Evolutionary conservation across 2,888 invertebrate genomes (phyloP).

Genomic region (Eupithecia tripunctaria): DNA sequence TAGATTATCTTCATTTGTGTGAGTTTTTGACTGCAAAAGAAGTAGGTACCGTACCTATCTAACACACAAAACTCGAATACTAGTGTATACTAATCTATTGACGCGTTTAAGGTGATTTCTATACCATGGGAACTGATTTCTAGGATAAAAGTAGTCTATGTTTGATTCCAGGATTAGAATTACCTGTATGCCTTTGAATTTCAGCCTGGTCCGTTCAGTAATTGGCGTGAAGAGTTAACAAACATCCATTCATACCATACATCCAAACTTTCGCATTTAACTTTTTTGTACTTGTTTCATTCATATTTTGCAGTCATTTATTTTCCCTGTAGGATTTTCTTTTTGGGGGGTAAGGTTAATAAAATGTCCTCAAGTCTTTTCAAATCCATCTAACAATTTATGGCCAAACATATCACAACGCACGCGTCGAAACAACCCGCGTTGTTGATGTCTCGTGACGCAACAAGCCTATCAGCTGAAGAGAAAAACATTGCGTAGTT

Average conservation of each 20-base stretch:
- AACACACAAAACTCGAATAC: neutral
- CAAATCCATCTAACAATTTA: neutral
- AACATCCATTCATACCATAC: too few relatives aligned
- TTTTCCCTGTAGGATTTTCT: neutral
- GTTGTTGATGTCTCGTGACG: slow-evolving; percentile 28
- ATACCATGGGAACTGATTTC: too few relatives aligned
- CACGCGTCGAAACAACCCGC: slow-evolving; percentile 24
- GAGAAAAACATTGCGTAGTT: slow-evolving; percentile 36
- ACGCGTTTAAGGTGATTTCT: too few relatives aligned
- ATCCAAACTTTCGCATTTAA: too few relatives aligned
- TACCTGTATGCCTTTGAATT: too few relatives aligned
- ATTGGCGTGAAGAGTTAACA: too few relatives aligned
- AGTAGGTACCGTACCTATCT: too few relatives aligned
- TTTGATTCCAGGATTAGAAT: too few relatives aligned
- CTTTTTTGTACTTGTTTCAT: too few relatives aligned
- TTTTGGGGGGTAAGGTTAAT: neutral
- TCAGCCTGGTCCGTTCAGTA: too few relatives aligned
- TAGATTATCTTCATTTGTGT: neutral
- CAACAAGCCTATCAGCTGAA: slow-evolving; percentile 40
- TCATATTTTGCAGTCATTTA: neutral
- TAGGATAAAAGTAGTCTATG: too few relatives aligned
- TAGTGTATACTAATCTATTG: too few relatives aligned
- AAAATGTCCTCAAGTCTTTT: neutral
- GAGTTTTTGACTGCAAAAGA: neutral
- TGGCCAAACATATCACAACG: slow-evolving; percentile 12